Base-by-base conservation (phyloP, 2,797 vertebrate genomes). In the Oceanodroma leucorhoa region DNA sequence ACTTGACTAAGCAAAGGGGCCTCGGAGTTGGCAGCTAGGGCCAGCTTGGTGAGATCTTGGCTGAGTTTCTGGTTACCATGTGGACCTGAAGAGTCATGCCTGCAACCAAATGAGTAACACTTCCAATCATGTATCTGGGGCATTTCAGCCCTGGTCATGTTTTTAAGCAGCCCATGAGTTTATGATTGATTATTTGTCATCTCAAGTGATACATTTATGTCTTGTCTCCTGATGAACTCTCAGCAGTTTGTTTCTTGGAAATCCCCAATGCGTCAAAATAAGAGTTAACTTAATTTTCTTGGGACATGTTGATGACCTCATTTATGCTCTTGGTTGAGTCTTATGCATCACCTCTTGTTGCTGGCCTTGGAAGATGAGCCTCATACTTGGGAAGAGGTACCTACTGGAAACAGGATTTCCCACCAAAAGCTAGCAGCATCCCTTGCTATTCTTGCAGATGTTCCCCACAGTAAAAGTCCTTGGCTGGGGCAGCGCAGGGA, bases 111-210 rank as follows among this genome's bases (percentile, higher is more conserved):
- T 77, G 67, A 94, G 66, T 93, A 95, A 90, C 62, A 51, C 43
- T 88, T 87, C 61, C 43, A 66, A 7, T 80, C 55, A 18, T 12
- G 2, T 62, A 76, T 69, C 46, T 79, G 66, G 36, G 55, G 26
- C 77, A 82, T 79, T 93, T 87, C 54, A 90, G 18, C 21, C 17
- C 36, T 64, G 51, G 36, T 81, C 69, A 66, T 79, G 23, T 66
- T 93, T 66, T 81, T 43, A 58, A 90, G 62, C 30, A 81, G 27
- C 5, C 34, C 9, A 27, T 84, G 80, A 76, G 36, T 89, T 90
- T 79, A 80, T 90, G 81, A 80, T 60, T 87, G 88, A 79, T 87
- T 69, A 90, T 91, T 96, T 86, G 66, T 82, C 90, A 90, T 94
- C 73, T 90, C n/a, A 66, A 72, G 53, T 83, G 41, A 83, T 85